phyloP scores from a whole-genome alignment of 2,888 invertebrate genomes.

The Macrosoma leucophasiata region DNA sequence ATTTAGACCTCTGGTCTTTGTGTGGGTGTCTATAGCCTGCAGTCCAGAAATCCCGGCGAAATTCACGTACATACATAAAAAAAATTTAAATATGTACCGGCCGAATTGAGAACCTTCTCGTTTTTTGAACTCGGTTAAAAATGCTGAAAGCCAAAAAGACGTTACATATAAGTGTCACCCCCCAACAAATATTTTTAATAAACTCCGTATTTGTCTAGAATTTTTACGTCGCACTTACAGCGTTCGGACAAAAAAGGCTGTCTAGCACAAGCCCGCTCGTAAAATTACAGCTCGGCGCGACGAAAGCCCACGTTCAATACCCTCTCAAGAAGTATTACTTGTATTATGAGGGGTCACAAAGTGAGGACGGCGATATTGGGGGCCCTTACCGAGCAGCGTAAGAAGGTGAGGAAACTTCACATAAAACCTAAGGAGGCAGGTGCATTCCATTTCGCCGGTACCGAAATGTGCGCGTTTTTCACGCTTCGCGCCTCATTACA shows the following conservation, averaged over 20 bases:
- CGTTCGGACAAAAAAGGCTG: conserved; percentile 28
- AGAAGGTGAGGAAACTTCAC: conserved; percentile 72
- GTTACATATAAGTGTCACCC: too few species aligned
- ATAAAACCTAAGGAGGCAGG: conserved; percentile 74
- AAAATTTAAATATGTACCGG: too few species aligned
- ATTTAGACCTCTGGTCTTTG: too few species aligned
- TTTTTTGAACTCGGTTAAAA: too few species aligned
- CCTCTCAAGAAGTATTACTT: conserved; percentile 71
- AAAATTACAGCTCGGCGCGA: conserved; percentile 54
- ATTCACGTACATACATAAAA: too few species aligned
- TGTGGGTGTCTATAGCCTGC: too few species aligned
- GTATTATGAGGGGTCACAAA: conserved; percentile 74
- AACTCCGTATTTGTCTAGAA: conserved; percentile 9
- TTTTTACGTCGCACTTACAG: conserved; percentile 7
- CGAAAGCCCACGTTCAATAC: conserved; percentile 54
- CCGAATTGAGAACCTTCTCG: too few species aligned
- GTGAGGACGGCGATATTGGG: conserved; percentile 70
- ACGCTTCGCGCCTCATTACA: conserved; percentile 66
- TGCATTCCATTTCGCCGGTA: conserved; percentile 71
- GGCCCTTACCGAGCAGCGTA: conserved; percentile 60
- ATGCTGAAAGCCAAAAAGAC: too few species aligned
- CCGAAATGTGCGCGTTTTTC: conserved; percentile 70
- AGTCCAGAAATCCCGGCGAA: too few species aligned
- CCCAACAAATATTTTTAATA: too few species aligned
- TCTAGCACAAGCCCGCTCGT: conserved; percentile 41